Conservation (phyloP, 2,888 invertebrate species). For the Merodon equestris region DNA sequence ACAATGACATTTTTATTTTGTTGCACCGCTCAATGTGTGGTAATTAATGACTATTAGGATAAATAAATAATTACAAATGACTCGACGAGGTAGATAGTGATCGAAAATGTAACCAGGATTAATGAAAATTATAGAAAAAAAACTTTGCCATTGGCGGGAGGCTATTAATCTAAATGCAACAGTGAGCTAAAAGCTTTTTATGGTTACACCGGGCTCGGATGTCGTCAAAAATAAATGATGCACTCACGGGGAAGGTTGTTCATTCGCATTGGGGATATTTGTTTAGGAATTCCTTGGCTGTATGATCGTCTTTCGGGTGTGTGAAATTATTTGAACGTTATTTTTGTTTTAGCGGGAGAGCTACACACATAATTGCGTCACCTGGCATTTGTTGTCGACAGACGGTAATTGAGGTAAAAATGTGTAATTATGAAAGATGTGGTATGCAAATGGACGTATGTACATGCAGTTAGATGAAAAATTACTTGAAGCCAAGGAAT, state of each 20-base stretch:
- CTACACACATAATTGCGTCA: conserved; percentile 15
- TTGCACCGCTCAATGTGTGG: background rate
- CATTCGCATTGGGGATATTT: too few species aligned
- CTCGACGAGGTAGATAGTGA: conserved; percentile 47
- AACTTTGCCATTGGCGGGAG: conserved; percentile 6
- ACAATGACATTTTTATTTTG: conserved; percentile 23
- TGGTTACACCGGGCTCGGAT: conserved; percentile 47
- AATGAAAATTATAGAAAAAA: conserved; percentile 50
- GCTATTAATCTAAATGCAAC: conserved; percentile 54
- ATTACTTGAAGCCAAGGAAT: background rate
- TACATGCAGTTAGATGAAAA: background rate
- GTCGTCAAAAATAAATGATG: conserved; percentile 57
- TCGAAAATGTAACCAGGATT: conserved; percentile 54
- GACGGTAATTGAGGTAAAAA: background rate
- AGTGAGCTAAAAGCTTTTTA: conserved; percentile 60
- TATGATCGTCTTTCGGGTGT: background rate
- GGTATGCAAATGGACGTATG: conserved; percentile 3
- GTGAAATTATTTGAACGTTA: conserved; percentile 21
- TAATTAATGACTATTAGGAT: conserved; percentile 53
- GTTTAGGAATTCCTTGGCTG: background rate
- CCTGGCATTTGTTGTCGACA: conserved; percentile 13
- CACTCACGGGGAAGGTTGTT: conserved; percentile 1
- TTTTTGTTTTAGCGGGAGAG: background rate
- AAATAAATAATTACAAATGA: conserved; percentile 51
- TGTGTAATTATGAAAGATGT: conserved; percentile 9